Evolutionary conservation across 1,140 invertebrate genomes (phyloP), one percentile per base, ranked within the genome.

Genomic region (Lithobius niger): DNA sequence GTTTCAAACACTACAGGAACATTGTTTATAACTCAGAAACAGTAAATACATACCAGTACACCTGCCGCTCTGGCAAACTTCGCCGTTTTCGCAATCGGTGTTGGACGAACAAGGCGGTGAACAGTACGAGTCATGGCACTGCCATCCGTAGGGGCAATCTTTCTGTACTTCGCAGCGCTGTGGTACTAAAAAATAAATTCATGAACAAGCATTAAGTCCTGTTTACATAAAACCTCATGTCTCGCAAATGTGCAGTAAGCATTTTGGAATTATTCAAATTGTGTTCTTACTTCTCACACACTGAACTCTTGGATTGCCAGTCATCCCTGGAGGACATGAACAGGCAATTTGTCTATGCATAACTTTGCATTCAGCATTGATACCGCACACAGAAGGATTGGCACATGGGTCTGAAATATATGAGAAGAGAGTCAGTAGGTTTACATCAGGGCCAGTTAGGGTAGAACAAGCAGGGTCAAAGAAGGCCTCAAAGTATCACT

Each of bases 51-150:
- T n/a, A n/a, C n/a, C n/a, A n/a, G n/a, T 71, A 62, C 88, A 93
- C 69, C 83, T 82, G 62, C 88, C 88, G 59, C 81, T 78, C 25
- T 88, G 69, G 65, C 88, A 93, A 59, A 92, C 86, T 62, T 93
- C 87, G 13, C 88, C 88, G 13, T 91, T 71, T 76, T 90, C 91
- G 65, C 89, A 93, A 63, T 93, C 89, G 60, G 91, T 88, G 65
- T 92, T 86, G 1, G 89, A 78, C 50, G 86, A 78, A 63, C 90
- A 94, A 1, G 88, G 92, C 25, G 92, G 81, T 2, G 79, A 76
- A 54, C 87, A 91, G 61, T 83, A 88, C 1, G 83, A 83, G 51
- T 78, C 78, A 59, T 84, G 79, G 61, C 89, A 67, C 26, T 27
- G 54, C 18, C 48, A 47, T 28, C 61, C 61, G 10, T 27, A 42